A percentile compares a stretch with the other conserved stretches of the same genome.
Evolutionary conservation across 2,113 vertebrate species (phyloP).

Genomic region (Fregetta grallaria): DNA sequence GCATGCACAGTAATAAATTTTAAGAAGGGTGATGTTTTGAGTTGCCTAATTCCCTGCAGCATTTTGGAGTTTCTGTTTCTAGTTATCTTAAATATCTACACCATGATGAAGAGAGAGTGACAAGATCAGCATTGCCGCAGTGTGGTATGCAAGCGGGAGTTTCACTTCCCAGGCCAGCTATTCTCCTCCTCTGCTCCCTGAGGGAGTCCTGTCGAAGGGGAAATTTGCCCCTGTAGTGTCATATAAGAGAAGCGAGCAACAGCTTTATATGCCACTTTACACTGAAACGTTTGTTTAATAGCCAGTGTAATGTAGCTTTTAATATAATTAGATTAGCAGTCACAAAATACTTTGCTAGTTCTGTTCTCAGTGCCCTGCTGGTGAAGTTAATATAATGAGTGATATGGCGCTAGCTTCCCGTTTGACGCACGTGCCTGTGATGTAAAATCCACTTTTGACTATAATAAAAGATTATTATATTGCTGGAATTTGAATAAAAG

Average conservation of each 20-base stretch:
- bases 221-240: background rate
- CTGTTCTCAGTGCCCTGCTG: background rate
- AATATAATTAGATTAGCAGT: background rate
- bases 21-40: background rate
- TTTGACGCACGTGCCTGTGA: background rate
- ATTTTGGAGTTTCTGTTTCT: background rate
- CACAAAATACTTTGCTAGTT: background rate
- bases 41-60: background rate
- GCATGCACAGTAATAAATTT: background rate
- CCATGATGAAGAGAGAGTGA: background rate
- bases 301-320: background rate
- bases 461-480: background rate
- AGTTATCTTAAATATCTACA: background rate
- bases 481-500: background rate
- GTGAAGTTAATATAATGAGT: background rate
- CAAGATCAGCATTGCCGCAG: background rate
- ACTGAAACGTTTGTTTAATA: background rate
- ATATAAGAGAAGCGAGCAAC: background rate
- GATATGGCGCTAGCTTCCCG: fast-evolving
- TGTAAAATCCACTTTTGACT: background rate
- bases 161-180: background rate
- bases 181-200: background rate
- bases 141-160: background rate
- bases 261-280: background rate
- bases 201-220: background rate